A percentile compares a stretch with the other conserved stretches of the same genome.
phyloP scores from a whole-genome alignment of 2,797 vertebrate species.

The Gambelia wislizenii region DNA sequence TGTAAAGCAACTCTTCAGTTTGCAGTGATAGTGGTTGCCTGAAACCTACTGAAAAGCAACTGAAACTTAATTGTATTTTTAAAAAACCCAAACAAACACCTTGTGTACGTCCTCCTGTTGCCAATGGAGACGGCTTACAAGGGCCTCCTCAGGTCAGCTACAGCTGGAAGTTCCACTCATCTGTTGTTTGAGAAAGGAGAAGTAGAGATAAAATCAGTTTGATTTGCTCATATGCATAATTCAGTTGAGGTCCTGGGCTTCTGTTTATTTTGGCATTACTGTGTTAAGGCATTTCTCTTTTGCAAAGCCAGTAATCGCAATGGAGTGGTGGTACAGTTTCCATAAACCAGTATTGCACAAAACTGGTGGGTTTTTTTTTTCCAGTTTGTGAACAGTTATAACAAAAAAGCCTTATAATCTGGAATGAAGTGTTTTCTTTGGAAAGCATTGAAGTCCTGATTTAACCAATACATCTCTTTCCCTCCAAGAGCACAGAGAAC shows the following conservation, averaged over 20 bases:
- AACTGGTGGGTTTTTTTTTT: neutral
- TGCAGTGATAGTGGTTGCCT: neutral
- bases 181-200: neutral
- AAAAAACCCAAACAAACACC: neutral
- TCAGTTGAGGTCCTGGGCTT: neutral
- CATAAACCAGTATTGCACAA: neutral
- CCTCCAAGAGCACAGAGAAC: neutral
- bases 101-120: neutral
- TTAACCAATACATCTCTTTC: neutral
- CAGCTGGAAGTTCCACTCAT: no score
- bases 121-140: neutral
- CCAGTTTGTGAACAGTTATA: neutral
- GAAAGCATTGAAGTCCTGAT: neutral
- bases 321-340: neutral
- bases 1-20: neutral
- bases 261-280: neutral
- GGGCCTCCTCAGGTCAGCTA: no score
- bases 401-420: neutral
- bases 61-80: neutral
- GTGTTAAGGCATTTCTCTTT: neutral
- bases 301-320: neutral
- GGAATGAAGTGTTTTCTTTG: neutral
- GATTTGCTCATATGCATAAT: neutral
- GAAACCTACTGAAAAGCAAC: neutral
- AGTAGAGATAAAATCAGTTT: neutral